These are phyloP conservation scores for Dendronephthya gigantea DNA, from an alignment of 64 coral and sea anemone species.

Conservation along the genomic window DNA sequence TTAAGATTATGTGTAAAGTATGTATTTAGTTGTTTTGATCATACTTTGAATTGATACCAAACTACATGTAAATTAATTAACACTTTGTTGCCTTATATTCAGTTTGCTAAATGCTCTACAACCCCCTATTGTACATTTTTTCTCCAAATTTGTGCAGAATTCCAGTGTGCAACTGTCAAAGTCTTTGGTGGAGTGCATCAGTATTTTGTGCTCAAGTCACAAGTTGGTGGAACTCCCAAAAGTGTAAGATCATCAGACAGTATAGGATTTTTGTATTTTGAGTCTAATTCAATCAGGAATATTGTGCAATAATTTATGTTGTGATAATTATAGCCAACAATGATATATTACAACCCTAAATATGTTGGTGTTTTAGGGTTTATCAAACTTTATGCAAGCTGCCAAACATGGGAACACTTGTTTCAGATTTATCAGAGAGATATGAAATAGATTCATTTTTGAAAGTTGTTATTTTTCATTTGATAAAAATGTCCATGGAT, in stretches of 20 bases:
- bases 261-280: not conserved
- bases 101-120: too few species aligned
- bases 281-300: too few species aligned
- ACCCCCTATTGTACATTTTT: too few species aligned
- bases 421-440: constrained; percentile 18
- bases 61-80: too few species aligned
- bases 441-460: constrained; percentile 40
- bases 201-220: not conserved
- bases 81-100: too few species aligned
- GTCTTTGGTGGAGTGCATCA: not conserved
- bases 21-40: too few species aligned
- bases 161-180: not conserved
- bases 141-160: not conserved
- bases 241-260: not conserved
- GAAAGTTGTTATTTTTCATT: constrained; percentile 38
- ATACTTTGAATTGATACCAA: too few species aligned
- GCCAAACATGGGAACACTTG: not conserved
- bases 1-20: constrained; percentile 79
- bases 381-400: constrained; percentile 26
- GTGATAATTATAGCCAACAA: too few species aligned
- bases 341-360: too few species aligned
- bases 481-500: constrained; percentile 4
- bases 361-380: constrained; percentile 7
- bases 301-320: too few species aligned
- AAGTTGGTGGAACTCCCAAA: not conserved